Base-by-base conservation (phyloP, 2,113 vertebrate genomes). In the Perca schrenkii region DNA sequence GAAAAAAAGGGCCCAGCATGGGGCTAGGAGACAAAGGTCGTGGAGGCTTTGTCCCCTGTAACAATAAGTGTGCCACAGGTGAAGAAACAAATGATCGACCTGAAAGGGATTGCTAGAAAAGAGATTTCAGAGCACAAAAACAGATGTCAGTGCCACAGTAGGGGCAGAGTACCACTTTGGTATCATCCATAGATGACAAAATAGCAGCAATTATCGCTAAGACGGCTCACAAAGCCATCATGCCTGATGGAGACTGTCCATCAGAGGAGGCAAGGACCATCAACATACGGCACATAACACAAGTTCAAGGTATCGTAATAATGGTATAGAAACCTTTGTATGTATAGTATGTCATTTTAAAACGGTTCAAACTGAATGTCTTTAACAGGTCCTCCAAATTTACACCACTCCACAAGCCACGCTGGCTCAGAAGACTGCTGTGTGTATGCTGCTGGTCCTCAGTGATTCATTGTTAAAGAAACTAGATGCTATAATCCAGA, bases 141-240 rank as follows among this genome's bases (percentile, higher is more conserved):
- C 34, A 77, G 34, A 79, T 43, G 81, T 71, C 68, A 66, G n/a
- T 52, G 36, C 47, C 49, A 86, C n/a, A 5, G 66, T 14, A 74
- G 50, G 74, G 64, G 49, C 62, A 57, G 40, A 87, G 77, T 2
- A 70, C 62, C 74, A 77, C 81, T 82, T 60, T 71, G 79, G 19
- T 64, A 66, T 81, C 66, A 76, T 64, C 74, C 40, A 72, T 40
- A 65, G 63, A 83, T 77, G 76, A 82, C 77, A 83, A 81, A 86
- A 86, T 79, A 58, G 78, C 62, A 53, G 70, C 70, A 81, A 79
- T 86, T 79, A 89, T 78, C 64, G 56, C 65, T 49, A 57, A 74
- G 60, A 25, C 17, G 25, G 76, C 49, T 73, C 62, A 68, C 66
- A 54, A 60, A 78, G 78, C 72, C 54, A 63, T 49, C 28, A 31